These are phyloP conservation scores for Catocala sponsa DNA, from an alignment of 2,888 invertebrate species.

Conservation along the genomic window DNA sequence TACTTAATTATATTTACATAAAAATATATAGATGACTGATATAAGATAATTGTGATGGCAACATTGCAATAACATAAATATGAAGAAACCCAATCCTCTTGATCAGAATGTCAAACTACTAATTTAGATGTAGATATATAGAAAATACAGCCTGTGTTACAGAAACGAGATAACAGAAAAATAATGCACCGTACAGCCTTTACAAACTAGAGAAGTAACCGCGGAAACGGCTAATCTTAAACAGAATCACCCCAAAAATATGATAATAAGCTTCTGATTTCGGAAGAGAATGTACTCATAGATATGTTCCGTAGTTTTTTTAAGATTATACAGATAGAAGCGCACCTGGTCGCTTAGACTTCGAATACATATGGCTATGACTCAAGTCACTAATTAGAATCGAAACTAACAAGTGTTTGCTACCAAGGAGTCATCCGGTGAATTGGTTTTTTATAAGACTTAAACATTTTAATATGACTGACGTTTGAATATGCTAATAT, in stretches of 20 bases:
- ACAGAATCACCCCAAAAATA: slow-evolving; percentile 14
- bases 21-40: slow-evolving; percentile 9
- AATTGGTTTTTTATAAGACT: slow-evolving; percentile 46
- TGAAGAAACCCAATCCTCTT: slow-evolving; percentile 6
- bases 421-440: slow-evolving; percentile 30
- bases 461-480: slow-evolving; percentile 39
- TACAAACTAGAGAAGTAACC: slow-evolving; percentile 9
- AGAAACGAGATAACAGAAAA: slow-evolving; percentile 15
- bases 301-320: slow-evolving; percentile 19
- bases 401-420: slow-evolving; percentile 32
- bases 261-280: slow-evolving; percentile 15
- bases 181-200: slow-evolving; percentile 3
- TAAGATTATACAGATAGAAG: slow-evolving; percentile 16
- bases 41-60: slow-evolving; percentile 7
- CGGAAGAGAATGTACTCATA: slow-evolving; percentile 3
- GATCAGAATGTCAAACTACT: slow-evolving; percentile 12
- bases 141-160: neutral
- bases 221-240: slow-evolving; percentile 9
- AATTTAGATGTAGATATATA: slow-evolving; percentile 15
- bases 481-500: slow-evolving; percentile 27
- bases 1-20: slow-evolving; percentile 6
- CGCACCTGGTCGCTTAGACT: slow-evolving; percentile 23
- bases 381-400: slow-evolving; percentile 46
- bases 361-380: slow-evolving; percentile 3
- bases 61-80: slow-evolving; percentile 6